phyloP scores from a whole-genome alignment of 2,888 invertebrate species.

The Pemphredon lugubris region DNA sequence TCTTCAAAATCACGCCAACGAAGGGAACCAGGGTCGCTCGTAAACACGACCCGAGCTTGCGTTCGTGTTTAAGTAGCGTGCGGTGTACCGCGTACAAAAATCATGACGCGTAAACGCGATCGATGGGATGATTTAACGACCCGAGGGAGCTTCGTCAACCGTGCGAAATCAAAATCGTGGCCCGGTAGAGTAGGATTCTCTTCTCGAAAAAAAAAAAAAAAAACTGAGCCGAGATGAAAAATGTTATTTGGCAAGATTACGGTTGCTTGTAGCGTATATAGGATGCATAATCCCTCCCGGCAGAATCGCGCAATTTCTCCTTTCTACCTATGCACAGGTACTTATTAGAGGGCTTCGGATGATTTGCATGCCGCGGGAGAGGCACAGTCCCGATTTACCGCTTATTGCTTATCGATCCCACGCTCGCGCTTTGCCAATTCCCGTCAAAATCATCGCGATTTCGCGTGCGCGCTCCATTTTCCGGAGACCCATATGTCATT shows the following conservation, averaged over 20 bases:
- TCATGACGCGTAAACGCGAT: too few relatives aligned
- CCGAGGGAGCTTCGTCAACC: too few relatives aligned
- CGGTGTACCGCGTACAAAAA: too few relatives aligned
- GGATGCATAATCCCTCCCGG: slow-evolving; percentile 22
- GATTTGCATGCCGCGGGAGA: slow-evolving; percentile 68
- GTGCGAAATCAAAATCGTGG: too few relatives aligned
- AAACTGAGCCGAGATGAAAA: slow-evolving; percentile 48
- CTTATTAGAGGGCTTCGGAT: slow-evolving; percentile 46
- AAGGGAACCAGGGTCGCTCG: too few relatives aligned
- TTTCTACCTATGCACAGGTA: slow-evolving; percentile 43
- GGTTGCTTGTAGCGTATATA: slow-evolving; percentile 4
- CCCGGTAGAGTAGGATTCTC: too few relatives aligned
- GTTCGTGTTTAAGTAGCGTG: too few relatives aligned
- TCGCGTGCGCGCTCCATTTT: slow-evolving; percentile 61
- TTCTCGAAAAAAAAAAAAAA: too few relatives aligned
- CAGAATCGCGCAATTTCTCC: slow-evolving; percentile 42
- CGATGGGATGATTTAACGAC: too few relatives aligned
- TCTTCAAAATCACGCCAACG: too few relatives aligned
- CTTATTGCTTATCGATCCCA: slow-evolving; percentile 72
- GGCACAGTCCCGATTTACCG: slow-evolving; percentile 73
- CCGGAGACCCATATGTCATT: slow-evolving; percentile 55
- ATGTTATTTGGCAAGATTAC: slow-evolving; percentile 52
- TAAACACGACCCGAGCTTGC: too few relatives aligned
- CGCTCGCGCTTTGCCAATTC: slow-evolving; percentile 59
- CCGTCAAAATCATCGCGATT: slow-evolving; percentile 60